Evolutionary conservation across 1,140 invertebrate genomes (phyloP), one percentile per base, ranked within the genome.

Genomic region (Hermetia illucens): DNA sequence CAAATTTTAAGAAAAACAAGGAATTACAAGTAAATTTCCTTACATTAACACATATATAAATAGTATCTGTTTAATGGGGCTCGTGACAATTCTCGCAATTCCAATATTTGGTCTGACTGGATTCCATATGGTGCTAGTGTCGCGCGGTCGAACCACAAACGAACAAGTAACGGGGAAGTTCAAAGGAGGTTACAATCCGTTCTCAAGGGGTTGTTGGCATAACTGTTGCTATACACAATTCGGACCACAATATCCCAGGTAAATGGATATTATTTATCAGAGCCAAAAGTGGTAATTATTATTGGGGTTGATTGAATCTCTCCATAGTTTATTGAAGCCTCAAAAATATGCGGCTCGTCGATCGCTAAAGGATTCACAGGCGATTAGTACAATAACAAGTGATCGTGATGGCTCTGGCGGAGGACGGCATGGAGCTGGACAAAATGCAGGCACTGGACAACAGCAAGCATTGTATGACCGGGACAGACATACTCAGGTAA

Each of bases 111-210:
- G 94, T 47, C 69, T 99, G 46, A 96, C 93, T 40, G 87, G 87
- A 36, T 99, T 99, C 67, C 95, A 99, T 64, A 82, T 97, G 66
- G 81, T 98, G 46, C 71, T 99, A 41, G 91, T 99, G 29, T 86
- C 89, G 12, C 71, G 91, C 51, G 96, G 95, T n/a, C 74, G 94
- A 40, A 99, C 96, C n/a, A 99, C 96, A 40, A 99, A 99, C 69
- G 96, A 99, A 68, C 95, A 99, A 72, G 92, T 98, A 21, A 97
- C 94, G 3, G 92, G 91, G 27, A 97, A 97, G 71, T 97, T 97
- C 69, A 88, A 90, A 59, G 89, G 89, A 36, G 91, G 90, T 18
- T 91, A 88, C 61, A 97, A 97, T 75, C 93, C 93, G 38, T 97
- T 96, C 65, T 92, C 88, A 5, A 72, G 79, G 59, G 91, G 91